Evolutionary conservation across 1,140 invertebrate genomes (phyloP).

Genomic region (Thrips palmi): DNA sequence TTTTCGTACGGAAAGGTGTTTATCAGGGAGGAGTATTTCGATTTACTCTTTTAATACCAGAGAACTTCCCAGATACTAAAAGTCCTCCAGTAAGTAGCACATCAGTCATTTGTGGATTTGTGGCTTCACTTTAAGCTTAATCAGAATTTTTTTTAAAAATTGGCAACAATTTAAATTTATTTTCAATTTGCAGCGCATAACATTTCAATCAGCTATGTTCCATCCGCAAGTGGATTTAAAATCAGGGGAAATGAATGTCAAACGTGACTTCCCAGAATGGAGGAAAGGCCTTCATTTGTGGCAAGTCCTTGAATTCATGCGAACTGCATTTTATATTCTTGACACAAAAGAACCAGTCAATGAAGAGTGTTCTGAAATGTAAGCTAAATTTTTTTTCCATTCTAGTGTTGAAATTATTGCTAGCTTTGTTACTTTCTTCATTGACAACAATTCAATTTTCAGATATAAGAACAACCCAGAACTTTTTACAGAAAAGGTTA

Average conservation of each 20-base stretch:
- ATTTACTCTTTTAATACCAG: constrained; percentile 68
- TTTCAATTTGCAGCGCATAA: constrained; percentile 44
- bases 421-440: no score
- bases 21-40: constrained; percentile 80
- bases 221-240: constrained; percentile 69
- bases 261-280: constrained; percentile 68
- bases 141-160: constrained; percentile 9
- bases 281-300: constrained; percentile 63
- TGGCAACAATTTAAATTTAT: constrained; percentile 14
- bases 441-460: constrained; percentile 14
- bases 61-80: constrained; percentile 71
- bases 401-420: no score
- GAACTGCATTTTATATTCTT: neutral
- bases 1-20: constrained; percentile 71
- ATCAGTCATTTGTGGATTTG: neutral
- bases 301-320: constrained; percentile 71
- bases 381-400: no score
- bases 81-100: constrained; percentile 33
- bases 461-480: constrained; percentile 42
- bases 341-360: neutral
- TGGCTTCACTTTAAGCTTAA: neutral
- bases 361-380: constrained; percentile 4
- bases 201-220: constrained; percentile 69
- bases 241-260: constrained; percentile 54
- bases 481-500: constrained; percentile 41